Conservation (phyloP, 1,140 invertebrate species). For the Penaeus chinensis region DNA sequence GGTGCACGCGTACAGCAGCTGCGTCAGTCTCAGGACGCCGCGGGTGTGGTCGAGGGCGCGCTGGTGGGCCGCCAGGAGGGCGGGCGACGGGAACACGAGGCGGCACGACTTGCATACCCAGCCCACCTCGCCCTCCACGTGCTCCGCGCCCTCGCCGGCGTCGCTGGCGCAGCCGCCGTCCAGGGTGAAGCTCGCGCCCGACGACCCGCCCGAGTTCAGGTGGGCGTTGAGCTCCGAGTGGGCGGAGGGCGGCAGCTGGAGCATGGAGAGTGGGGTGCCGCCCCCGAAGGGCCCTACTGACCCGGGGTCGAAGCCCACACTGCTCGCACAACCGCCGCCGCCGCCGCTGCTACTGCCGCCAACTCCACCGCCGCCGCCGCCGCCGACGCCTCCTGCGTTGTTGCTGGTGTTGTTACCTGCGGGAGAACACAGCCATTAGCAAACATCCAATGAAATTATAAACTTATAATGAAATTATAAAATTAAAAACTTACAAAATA, state of each 20-base stretch:
- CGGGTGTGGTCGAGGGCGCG: conserved; percentile 74
- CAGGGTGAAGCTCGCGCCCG: conserved; percentile 70
- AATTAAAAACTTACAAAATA: too few species aligned
- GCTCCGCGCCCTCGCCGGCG: conserved; percentile 65
- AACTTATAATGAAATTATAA: too few species aligned
- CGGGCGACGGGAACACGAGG: conserved; percentile 81
- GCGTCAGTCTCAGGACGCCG: conserved; percentile 76
- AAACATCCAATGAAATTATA: not conserved
- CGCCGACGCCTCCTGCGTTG: not conserved
- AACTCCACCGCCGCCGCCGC: not conserved
- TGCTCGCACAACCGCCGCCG: not conserved
- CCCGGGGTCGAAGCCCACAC: conserved; percentile 28
- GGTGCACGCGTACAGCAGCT: conserved; percentile 66
- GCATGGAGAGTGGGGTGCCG: conserved; percentile 70
- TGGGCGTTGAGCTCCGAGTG: conserved; percentile 70
- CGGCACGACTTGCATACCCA: conserved; percentile 89
- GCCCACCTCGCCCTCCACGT: conserved; percentile 81
- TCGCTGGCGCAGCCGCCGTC: conserved; percentile 69
- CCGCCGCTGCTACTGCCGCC: conserved; percentile 2
- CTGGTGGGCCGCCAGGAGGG: conserved; percentile 80
- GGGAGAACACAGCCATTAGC: not conserved
- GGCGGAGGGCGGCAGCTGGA: conserved; percentile 71
- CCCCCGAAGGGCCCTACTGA: conserved; percentile 44
- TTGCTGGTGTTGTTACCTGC: conserved; percentile 35
- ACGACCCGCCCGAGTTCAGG: conserved; percentile 68